Percentiles rank a stretch among this genome's conserved stretches.
phyloP scores from a whole-genome alignment of 2,113 vertebrate species.

The Salvelinus fontinalis region DNA sequence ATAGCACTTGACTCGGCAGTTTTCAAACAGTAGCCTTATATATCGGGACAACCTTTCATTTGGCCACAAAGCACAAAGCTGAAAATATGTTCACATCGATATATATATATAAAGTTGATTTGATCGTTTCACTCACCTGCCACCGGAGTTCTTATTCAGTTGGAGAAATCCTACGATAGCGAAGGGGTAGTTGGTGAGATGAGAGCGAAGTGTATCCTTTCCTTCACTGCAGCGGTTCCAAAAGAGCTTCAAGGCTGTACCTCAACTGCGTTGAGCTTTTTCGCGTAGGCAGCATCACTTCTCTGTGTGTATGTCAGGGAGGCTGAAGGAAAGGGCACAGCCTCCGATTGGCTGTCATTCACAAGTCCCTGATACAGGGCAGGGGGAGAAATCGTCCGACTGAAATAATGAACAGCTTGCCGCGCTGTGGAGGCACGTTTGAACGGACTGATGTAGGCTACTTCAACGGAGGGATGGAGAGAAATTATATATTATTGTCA shows the following conservation, averaged over 20 bases:
- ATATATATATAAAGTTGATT: neutral
- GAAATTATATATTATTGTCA: too few relatives aligned
- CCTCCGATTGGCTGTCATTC: slow-evolving; percentile 83
- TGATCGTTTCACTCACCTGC: slow-evolving; percentile 51
- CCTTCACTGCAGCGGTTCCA: slow-evolving; percentile 55
- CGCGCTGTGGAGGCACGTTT: neutral
- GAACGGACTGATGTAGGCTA: neutral
- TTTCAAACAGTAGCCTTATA: neutral
- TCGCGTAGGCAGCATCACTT: slow-evolving; percentile 69
- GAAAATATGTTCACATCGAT: neutral
- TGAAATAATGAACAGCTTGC: neutral
- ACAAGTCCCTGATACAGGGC: slow-evolving; percentile 70
- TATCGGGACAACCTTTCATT: neutral
- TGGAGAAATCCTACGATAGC: neutral
- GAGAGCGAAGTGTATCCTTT: slow-evolving; percentile 54
- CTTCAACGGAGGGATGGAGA: neutral
- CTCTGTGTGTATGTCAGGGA: slow-evolving; percentile 79
- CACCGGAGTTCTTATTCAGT: slow-evolving; percentile 47
- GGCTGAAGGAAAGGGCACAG: slow-evolving; percentile 67
- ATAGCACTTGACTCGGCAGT: neutral
- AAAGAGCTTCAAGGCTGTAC: slow-evolving; percentile 33
- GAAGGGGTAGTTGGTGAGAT: slow-evolving; percentile 21
- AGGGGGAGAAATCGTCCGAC: slow-evolving; percentile 31
- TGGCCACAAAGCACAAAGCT: neutral
- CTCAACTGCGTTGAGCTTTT: slow-evolving; percentile 67